Base-by-base conservation (phyloP, 2,888 invertebrate genomes). In the Stenurella melanura region DNA sequence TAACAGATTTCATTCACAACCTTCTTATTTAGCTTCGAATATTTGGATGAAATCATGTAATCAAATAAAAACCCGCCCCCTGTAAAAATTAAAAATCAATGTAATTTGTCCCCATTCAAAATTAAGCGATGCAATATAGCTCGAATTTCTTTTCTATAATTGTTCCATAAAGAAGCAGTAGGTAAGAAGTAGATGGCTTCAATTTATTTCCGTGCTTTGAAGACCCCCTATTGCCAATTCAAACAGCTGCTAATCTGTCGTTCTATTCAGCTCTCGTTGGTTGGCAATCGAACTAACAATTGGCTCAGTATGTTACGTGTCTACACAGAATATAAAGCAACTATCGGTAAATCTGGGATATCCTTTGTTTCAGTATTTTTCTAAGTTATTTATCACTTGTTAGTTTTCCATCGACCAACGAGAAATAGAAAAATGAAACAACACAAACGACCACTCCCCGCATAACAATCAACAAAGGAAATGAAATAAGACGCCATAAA, bases 291-390 rank as follows among this genome's bases (percentile, higher is more conserved):
- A 86, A 86, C 86, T 85, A 83, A 85, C 85, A 86, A 87, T 86
- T 85, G 85, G 83, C 83, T 85, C 85, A 86, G 86, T 86, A 86
- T 85, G 87, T 86, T 85, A 86, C 84, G 84, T 84, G 84, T 84
- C 85, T 84, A 84, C 82, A 76, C 82, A 81, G 87, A 85, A 87
- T 87, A 86, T 86, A 86, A 86, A 86, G 85, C 85, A 85, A 81
- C 76, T 83, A 83, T 83, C 83, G 83, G 80, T 81, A 81, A 82
- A 83, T 80, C 83, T 84, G 83, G 82, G 82, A 83, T 82, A 83
- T 84, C 83, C 83, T 84, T 85, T 85, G 85, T 85, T 85, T 84
- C 83, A 84, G 84, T 84, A 81, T 83, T 85, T 85, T 83, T 83
- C 81, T 84, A 82, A 78, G 75, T 80, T 83, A 83, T 83, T 83